These are phyloP conservation scores for Rhadinocentrus ornatus DNA, from an alignment of 2,797 vertebrate species.

Conservation along the genomic window DNA sequence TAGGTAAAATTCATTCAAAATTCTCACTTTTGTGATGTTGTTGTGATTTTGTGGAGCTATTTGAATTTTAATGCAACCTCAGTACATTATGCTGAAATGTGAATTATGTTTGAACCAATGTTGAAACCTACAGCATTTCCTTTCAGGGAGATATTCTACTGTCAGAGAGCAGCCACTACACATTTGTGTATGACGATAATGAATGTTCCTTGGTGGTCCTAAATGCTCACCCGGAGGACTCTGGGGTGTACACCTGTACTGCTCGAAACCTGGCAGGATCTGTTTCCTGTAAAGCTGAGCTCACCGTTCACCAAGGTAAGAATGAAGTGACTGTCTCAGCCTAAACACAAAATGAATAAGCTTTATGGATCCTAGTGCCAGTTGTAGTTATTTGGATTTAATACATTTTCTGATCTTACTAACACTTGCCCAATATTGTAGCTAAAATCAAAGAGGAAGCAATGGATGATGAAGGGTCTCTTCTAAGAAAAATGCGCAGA, in stretches of 20 bases:
- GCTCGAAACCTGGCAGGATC: conserved; percentile 93
- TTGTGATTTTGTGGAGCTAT: neutral
- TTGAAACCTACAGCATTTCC: neutral
- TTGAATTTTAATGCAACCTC: neutral
- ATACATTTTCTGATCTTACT: neutral
- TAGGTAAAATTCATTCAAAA: neutral
- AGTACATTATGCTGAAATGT: neutral
- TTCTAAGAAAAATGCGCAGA: conserved; percentile 86
- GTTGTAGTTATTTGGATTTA: neutral
- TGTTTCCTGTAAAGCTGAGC: conserved; percentile 96
- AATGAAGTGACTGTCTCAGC: neutral
- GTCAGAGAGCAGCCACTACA: conserved; percentile 92
- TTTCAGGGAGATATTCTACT: conserved; percentile 90
- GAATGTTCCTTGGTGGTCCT: conserved; percentile 96
- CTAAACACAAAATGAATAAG: neutral
- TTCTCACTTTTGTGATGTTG: neutral
- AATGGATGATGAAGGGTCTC: conserved; percentile 86
- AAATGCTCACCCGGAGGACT: conserved; percentile 86
- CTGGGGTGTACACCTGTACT: conserved; percentile 94
- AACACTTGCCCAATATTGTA: conserved; percentile 27
- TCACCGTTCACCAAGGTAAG: conserved; percentile 89
- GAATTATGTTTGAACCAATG: neutral
- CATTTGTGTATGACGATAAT: conserved; percentile 95
- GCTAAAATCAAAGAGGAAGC: conserved; percentile 80
- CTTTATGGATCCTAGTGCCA: neutral